These are phyloP conservation scores for Yponomeuta cagnagella DNA, from an alignment of 2,888 invertebrate genomes.

Conservation along the genomic window DNA sequence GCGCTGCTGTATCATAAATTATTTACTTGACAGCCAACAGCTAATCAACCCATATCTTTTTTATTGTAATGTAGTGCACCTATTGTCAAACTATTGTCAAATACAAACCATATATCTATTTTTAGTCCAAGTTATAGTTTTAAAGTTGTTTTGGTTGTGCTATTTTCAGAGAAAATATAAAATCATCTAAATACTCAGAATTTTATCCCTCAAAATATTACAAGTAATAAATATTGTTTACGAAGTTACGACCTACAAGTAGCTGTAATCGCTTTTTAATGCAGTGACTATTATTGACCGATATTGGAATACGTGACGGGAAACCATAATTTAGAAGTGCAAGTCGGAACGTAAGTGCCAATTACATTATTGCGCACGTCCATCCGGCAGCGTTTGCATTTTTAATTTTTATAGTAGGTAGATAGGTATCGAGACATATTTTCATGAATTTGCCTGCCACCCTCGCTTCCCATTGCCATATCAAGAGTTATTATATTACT, in stretches of 20 bases:
- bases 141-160: too few relatives aligned
- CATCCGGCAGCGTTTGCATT: constrained; percentile 6
- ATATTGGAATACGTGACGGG: constrained; percentile 31
- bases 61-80: too few relatives aligned
- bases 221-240: neutral
- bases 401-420: constrained; percentile 6
- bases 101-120: too few relatives aligned
- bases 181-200: too few relatives aligned
- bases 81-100: too few relatives aligned
- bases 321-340: constrained; percentile 20
- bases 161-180: too few relatives aligned
- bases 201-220: too few relatives aligned
- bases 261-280: constrained; percentile 45
- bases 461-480: neutral
- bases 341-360: constrained; percentile 11
- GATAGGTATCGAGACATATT: neutral
- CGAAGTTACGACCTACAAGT: neutral
- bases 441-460: neutral
- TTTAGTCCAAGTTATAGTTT: too few relatives aligned
- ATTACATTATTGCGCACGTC: constrained; percentile 14
- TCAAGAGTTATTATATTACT: neutral
- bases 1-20: too few relatives aligned
- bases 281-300: constrained; percentile 41
- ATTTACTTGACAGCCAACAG: too few relatives aligned
- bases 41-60: too few relatives aligned